These are phyloP conservation scores for Xiphorhynchus elegans DNA, from an alignment of 2,113 vertebrate genomes.

Conservation along the genomic window DNA sequence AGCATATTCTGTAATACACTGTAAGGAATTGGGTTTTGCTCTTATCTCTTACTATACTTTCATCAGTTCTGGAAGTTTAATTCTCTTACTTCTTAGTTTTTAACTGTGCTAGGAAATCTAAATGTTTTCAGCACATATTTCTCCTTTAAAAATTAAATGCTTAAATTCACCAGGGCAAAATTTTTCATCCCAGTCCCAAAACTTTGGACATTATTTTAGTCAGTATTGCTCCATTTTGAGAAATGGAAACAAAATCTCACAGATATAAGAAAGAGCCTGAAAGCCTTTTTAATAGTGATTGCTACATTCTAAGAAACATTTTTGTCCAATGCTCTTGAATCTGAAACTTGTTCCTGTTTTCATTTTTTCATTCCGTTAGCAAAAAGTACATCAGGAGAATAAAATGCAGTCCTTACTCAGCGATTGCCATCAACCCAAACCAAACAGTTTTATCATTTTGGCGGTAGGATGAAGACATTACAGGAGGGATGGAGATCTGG, in stretches of 20 bases:
- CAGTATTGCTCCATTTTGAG: no score
- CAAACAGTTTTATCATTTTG: not conserved
- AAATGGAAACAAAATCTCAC: no score
- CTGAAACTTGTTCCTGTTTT: not conserved
- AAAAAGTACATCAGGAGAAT: not conserved
- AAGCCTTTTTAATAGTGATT: not conserved
- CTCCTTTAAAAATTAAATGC: not conserved
- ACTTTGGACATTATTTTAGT: not conserved
- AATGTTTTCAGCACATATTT: not conserved
- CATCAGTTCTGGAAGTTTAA: not conserved
- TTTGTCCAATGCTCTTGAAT: not conserved
- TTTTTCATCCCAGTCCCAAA: not conserved
- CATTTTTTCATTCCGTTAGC: not conserved
- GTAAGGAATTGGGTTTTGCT: not conserved
- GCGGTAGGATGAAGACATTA: not conserved
- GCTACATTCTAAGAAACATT: not conserved
- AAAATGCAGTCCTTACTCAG: not conserved
- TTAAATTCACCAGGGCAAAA: not conserved
- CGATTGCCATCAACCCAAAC: not conserved
- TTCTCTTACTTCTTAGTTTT: not conserved
- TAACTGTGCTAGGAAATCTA: not conserved
- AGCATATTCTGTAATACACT: not conserved
- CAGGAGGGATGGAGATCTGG: not conserved
- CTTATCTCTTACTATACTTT: not conserved
- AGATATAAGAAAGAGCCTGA: no score